Conservation (phyloP, 2,113 vertebrate species). For the Neogobius melanostomus region DNA sequence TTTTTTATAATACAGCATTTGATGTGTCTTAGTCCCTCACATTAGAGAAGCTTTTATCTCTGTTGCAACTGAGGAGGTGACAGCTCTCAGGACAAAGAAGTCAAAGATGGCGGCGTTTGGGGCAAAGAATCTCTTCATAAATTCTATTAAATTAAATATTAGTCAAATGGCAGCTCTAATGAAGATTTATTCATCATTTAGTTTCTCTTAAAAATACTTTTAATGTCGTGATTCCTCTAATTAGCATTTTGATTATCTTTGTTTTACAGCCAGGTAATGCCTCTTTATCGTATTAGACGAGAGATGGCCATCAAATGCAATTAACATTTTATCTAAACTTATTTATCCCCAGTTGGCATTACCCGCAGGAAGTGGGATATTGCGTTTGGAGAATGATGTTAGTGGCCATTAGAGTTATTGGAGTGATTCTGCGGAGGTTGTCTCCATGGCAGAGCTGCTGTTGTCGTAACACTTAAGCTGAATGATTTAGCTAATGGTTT, state of each 20-base stretch:
- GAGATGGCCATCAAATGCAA: constrained; percentile 81
- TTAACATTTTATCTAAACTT: constrained; percentile 81
- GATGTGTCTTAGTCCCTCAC: constrained; percentile 13
- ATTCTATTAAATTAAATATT: constrained; percentile 71
- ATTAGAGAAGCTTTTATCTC: background rate
- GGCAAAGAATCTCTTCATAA: constrained; percentile 47
- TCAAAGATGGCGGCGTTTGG: constrained; percentile 18
- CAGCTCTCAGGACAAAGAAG: constrained; percentile 20
- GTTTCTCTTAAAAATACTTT: constrained; percentile 73
- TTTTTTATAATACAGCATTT: constrained; percentile 30
- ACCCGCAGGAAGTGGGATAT: constrained; percentile 77
- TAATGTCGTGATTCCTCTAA: constrained; percentile 76
- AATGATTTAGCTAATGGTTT: constrained; percentile 66
- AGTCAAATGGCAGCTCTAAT: constrained; percentile 71
- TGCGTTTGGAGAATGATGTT: constrained; percentile 77
- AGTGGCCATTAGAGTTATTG: constrained; percentile 78
- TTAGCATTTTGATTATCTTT: constrained; percentile 81
- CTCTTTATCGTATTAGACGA: constrained; percentile 77
- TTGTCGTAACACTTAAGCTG: constrained; percentile 65
- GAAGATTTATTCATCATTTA: constrained; percentile 73
- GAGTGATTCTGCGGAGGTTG: constrained; percentile 74
- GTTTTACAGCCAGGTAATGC: constrained; percentile 76
- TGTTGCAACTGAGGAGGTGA: background rate
- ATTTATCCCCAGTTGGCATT: constrained; percentile 77
- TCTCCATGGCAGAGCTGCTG: constrained; percentile 63